phyloP scores from a whole-genome alignment of 2,888 invertebrate species.

The Tortrix viridana region DNA sequence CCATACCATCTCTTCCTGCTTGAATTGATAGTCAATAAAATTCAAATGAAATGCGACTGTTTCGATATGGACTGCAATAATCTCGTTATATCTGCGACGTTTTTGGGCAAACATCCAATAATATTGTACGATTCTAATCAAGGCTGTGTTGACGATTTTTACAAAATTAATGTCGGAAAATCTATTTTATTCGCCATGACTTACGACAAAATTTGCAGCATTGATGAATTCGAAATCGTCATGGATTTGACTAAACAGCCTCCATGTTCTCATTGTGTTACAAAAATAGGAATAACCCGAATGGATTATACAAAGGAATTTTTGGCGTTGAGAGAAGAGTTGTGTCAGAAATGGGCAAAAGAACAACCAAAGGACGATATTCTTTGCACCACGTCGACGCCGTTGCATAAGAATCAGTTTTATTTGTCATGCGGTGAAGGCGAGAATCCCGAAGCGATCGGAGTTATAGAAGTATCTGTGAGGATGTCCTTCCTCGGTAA shows the following conservation, averaged over 20 bases:
- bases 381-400: constrained; percentile 71
- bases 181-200: constrained; percentile 78
- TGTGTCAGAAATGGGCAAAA: constrained; percentile 69
- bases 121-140: constrained; percentile 69
- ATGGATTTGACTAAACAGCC: constrained; percentile 72
- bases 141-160: constrained; percentile 68
- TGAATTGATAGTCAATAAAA: constrained; percentile 76
- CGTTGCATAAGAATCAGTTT: constrained; percentile 70
- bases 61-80: constrained; percentile 74
- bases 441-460: constrained; percentile 66
- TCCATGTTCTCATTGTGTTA: constrained; percentile 70
- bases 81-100: constrained; percentile 70
- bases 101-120: constrained; percentile 73
- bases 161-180: constrained; percentile 71
- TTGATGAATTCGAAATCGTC: constrained; percentile 66
- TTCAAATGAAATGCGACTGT: constrained; percentile 80
- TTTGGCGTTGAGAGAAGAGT: constrained; percentile 61
- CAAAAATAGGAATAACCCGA: constrained; percentile 69
- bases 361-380: constrained; percentile 73
- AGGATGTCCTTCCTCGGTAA: constrained; percentile 78
- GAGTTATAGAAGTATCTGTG: constrained; percentile 70
- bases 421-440: constrained; percentile 66
- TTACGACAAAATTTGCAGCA: constrained; percentile 74
- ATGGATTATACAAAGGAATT: constrained; percentile 73
- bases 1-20: constrained; percentile 76